A percentile compares a stretch with the other conserved stretches of the same genome.
Conservation (phyloP, 2,888 invertebrate genomes). For the Amblyteles armatorius region DNA sequence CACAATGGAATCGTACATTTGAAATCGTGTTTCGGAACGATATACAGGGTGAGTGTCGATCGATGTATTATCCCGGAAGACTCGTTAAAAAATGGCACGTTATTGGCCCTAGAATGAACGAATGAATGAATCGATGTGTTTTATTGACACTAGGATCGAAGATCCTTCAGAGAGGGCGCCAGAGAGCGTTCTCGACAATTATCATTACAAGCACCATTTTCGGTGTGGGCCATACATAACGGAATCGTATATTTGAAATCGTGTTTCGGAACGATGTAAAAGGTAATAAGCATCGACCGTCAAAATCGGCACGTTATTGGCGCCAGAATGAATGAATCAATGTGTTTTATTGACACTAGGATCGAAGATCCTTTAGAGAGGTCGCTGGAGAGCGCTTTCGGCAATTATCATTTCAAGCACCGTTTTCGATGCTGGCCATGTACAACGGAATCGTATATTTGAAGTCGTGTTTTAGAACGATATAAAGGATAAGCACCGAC, state of each 20-base stretch:
- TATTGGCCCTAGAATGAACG: too few species aligned
- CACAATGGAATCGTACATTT: constrained; percentile 14
- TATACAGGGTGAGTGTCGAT: neutral
- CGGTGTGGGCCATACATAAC: neutral
- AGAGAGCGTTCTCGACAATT: constrained; percentile 41
- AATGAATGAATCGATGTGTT: too few species aligned
- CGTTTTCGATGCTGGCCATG: neutral
- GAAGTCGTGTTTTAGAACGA: constrained; percentile 20
- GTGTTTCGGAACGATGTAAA: too few species aligned
- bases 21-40: constrained; percentile 16
- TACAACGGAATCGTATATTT: constrained; percentile 12
- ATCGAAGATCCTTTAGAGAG: too few species aligned
- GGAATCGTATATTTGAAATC: neutral
- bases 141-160: too few species aligned
- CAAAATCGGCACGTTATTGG: too few species aligned
- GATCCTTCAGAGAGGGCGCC: neutral
- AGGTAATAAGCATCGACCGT: too few species aligned
- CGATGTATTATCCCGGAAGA: neutral
- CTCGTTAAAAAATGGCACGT: neutral
- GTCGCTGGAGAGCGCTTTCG: neutral
- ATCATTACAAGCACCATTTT: constrained; percentile 40
- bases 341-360: too few species aligned
- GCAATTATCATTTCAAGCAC: constrained; percentile 52
- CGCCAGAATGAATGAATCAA: too few species aligned
- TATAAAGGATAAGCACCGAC: constrained; percentile 3